Percentiles rank a stretch among this genome's conserved stretches.
Evolutionary conservation across 2,113 vertebrate species (phyloP).

Genomic region (Pseudopodoces humilis): DNA sequence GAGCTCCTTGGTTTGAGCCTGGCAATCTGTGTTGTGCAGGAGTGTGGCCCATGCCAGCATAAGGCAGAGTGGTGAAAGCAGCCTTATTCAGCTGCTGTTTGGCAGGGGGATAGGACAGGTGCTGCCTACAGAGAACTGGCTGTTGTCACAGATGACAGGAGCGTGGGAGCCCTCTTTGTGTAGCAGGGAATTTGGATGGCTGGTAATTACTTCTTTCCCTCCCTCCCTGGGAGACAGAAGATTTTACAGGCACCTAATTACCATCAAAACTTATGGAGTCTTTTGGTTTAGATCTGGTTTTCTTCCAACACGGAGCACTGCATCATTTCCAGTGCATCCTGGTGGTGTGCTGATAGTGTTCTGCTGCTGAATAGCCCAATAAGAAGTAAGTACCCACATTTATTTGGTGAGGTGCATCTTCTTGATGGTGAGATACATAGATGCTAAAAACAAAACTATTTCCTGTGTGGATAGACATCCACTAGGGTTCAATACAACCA

Average conservation of each 20-base stretch:
- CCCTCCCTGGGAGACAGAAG: not conserved
- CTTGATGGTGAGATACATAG: not conserved
- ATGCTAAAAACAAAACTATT: not conserved
- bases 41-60: not conserved
- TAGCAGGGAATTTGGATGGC: not conserved
- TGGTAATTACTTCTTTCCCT: constrained; percentile 38
- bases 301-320: not conserved
- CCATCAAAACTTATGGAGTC: not conserved
- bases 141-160: constrained; percentile 28
- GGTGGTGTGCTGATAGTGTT: not conserved
- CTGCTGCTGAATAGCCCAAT: not conserved
- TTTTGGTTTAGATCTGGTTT: not conserved
- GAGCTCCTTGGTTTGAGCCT: not conserved
- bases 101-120: not conserved
- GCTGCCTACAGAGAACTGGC: constrained; percentile 3
- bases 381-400: not conserved
- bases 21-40: not conserved
- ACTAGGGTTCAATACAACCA: not conserved
- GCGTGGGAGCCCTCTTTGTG: constrained; percentile 27
- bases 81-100: not conserved
- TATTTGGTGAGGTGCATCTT: not conserved
- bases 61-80: not conserved
- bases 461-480: not conserved
- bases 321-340: not conserved
- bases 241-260: constrained; percentile 16